Conservation (phyloP, 2,888 invertebrate species). For the Tipula helvola region DNA sequence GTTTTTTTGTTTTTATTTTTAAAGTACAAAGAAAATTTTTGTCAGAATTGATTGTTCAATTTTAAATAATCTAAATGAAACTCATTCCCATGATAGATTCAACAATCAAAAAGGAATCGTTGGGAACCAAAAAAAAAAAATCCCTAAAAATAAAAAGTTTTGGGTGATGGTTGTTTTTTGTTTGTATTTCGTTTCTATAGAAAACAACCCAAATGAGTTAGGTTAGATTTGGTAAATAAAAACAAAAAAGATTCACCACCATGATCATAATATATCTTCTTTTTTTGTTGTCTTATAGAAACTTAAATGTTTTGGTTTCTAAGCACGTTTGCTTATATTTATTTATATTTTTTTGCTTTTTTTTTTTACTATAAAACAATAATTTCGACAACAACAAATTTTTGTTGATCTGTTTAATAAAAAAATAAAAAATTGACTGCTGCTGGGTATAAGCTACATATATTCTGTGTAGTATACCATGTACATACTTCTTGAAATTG, state of each 20-base stretch:
- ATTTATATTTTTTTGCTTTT: background rate
- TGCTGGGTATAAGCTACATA: background rate
- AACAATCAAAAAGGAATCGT: background rate
- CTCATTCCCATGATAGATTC: background rate
- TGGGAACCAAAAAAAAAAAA: background rate
- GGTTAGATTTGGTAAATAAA: background rate
- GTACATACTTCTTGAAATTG: background rate
- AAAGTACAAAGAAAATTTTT: background rate
- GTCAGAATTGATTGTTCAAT: background rate
- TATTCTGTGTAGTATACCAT: background rate
- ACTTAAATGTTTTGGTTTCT: background rate
- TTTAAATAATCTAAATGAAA: background rate
- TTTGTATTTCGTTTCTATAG: background rate
- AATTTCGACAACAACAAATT: background rate
- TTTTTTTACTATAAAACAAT: background rate
- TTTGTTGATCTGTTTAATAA: background rate
- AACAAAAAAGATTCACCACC: background rate
- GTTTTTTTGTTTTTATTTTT: background rate
- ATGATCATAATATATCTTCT: background rate
- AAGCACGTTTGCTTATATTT: background rate
- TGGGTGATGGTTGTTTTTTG: background rate
- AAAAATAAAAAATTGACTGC: background rate
- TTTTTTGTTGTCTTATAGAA: background rate
- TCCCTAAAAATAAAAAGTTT: background rate
- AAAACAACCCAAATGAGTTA: background rate